A percentile compares a stretch with the other conserved stretches of the same genome.
Evolutionary conservation across 92 coral and sea anemone genomes (phyloP).

Genomic region (Actinostola sp.): DNA sequence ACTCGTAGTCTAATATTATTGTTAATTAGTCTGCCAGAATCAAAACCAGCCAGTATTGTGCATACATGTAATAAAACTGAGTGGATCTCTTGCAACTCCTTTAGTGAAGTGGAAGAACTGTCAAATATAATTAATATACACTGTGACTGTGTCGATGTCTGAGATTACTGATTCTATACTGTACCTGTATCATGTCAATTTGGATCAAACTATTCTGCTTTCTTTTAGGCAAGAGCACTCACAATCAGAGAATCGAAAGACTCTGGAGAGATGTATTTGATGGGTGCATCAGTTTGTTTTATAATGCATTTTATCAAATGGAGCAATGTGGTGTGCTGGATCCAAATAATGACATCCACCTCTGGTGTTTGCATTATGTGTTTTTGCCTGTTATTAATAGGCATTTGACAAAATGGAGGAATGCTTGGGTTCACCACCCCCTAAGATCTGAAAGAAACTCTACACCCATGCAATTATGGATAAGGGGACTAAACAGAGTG

Average conservation of each 20-base stretch:
- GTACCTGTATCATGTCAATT: background rate
- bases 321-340: slow-evolving; percentile 45
- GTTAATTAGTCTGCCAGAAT: too few relatives aligned
- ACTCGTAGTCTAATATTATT: too few relatives aligned
- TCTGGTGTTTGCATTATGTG: slow-evolving; percentile 64
- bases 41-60: too few relatives aligned
- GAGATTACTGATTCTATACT: too few relatives aligned
- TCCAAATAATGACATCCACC: slow-evolving; percentile 49
- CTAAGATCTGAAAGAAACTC: slow-evolving; percentile 45
- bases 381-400: slow-evolving; percentile 53
- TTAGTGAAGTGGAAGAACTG: too few relatives aligned
- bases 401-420: slow-evolving; percentile 54
- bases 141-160: too few relatives aligned
- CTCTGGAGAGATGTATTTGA: slow-evolving; percentile 59
- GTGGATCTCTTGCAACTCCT: too few relatives aligned
- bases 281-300: slow-evolving; percentile 53
- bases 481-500: slow-evolving; percentile 43
- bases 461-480: slow-evolving; percentile 64
- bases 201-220: background rate
- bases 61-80: too few relatives aligned
- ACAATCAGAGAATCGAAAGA: slow-evolving; percentile 57
- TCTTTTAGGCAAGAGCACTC: slow-evolving; percentile 58
- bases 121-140: too few relatives aligned
- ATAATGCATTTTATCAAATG: slow-evolving; percentile 42
- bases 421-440: slow-evolving; percentile 65